phyloP scores from a whole-genome alignment of 2,113 vertebrate genomes.

The Procapra przewalskii region DNA sequence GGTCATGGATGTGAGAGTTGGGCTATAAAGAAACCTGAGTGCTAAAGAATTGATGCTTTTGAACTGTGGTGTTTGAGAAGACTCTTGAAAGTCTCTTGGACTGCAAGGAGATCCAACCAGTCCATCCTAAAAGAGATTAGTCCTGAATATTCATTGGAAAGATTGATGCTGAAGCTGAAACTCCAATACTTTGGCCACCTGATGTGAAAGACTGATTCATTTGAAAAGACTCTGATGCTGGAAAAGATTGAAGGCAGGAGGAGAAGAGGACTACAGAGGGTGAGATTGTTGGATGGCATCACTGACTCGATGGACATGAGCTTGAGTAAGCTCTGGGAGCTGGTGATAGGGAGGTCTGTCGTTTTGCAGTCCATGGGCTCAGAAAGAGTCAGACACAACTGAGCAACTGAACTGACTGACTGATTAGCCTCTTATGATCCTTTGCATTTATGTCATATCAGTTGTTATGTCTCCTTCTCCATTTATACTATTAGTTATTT shows the following conservation, averaged over 20 bases:
- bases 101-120: background rate
- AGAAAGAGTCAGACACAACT: background rate
- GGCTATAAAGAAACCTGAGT: background rate
- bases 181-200: background rate
- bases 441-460: background rate
- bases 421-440: background rate
- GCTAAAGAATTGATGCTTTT: background rate
- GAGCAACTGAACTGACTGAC: background rate
- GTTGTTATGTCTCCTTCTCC: background rate
- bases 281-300: background rate
- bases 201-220: background rate
- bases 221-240: background rate
- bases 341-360: background rate
- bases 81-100: background rate
- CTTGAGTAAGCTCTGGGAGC: background rate
- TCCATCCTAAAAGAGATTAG: background rate
- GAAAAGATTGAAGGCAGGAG: background rate
- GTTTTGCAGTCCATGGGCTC: rapidly evolving
- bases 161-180: background rate
- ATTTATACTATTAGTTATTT: background rate
- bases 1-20: background rate
- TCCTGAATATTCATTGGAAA: background rate
- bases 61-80: background rate
- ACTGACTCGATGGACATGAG: background rate
- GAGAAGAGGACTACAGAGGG: background rate